Percentiles rank a stretch among this genome's conserved stretches.
phyloP scores from a whole-genome alignment of 2,113 vertebrate species.

The Amblyornis subalaris region DNA sequence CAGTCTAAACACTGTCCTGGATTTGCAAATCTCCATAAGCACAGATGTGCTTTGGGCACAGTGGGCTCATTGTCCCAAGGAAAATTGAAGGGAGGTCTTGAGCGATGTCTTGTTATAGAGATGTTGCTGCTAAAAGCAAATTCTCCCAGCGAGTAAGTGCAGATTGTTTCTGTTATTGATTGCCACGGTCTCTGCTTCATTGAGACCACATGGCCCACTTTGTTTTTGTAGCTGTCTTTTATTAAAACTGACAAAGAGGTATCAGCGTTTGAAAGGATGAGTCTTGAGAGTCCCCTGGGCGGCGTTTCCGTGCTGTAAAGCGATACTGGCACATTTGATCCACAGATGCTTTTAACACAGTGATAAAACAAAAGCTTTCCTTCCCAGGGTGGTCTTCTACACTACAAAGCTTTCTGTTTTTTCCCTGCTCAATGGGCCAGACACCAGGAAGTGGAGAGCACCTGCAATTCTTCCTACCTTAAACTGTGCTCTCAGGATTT shows the following conservation, averaged over 20 bases:
- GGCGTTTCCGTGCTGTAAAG: slow-evolving; percentile 15
- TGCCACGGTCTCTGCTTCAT: slow-evolving; percentile 16
- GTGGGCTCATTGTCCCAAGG: slow-evolving; percentile 37
- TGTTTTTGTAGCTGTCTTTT: slow-evolving; percentile 61
- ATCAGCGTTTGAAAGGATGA: slow-evolving; percentile 48
- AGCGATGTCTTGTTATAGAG: slow-evolving; percentile 29
- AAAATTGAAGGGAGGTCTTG: slow-evolving; percentile 15
- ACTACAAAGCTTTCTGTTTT: neutral
- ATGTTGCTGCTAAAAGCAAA: slow-evolving; percentile 44
- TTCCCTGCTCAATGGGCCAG: neutral
- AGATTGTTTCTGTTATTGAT: slow-evolving; percentile 56
- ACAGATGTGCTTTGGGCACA: slow-evolving; percentile 39
- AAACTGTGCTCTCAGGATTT: neutral
- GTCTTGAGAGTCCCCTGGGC: slow-evolving; percentile 50
- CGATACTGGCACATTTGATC: slow-evolving; percentile 53
- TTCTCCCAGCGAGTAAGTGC: slow-evolving; percentile 8
- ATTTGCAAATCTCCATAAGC: neutral
- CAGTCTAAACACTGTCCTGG: slow-evolving; percentile 15
- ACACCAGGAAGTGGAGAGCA: neutral
- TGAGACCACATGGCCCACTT: slow-evolving; percentile 59
- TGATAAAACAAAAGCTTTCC: slow-evolving; percentile 46
- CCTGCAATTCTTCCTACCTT: neutral
- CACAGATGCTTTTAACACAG: slow-evolving; percentile 54
- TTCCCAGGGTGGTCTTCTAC: slow-evolving; percentile 28
- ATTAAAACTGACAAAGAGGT: slow-evolving; percentile 64